Base-by-base conservation (phyloP, 2,113 vertebrate genomes). In the Ceyx margarethae region DNA sequence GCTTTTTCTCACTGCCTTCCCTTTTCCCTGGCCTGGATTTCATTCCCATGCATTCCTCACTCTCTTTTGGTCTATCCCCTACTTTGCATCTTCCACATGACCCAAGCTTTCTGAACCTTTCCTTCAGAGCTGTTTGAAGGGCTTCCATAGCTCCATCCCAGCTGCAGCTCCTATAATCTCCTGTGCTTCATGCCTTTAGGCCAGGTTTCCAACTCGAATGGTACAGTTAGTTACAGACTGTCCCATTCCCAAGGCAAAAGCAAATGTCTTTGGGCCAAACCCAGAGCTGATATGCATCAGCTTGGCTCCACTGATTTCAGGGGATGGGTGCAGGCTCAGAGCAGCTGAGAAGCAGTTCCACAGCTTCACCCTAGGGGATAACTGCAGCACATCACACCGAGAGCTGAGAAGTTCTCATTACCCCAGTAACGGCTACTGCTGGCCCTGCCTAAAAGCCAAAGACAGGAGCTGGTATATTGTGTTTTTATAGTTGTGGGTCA, bases 401-500 rank as follows among this genome's bases (percentile, higher is more conserved):
- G 69, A 73, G n/a, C 6, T 68, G 57, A 80, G 75, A 60, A 81
- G 67, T 69, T 85, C 92, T 85, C 56, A 71, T 91, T 94, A 73
- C 48, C 60, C 54, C 54, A 29, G 60, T 74, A 82, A 87, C 46
- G 73, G 60, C 75, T 67, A 89, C 2, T 5, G 60, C 65, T 91
- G 85, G 60, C 45, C 58, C 72, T 89, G 79, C 72, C 57, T 57
- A 80, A 87, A 93, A 90, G 85, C 89, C 89, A 78, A 75, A 83
- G 87, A 81, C 81, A 3, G 89, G 57, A 96, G 92, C 87, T 89
- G 48, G 23, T 64, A 46, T 87, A 93, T 92, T 69, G 23, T 89
- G 40, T 77, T 95, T 92, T 92, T 94, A 58, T 46, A 85, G 75
- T 75, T 73, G 67, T 77, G 81, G 91, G 78, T 94, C 89, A 91